phyloP scores from a whole-genome alignment of 2,113 vertebrate species.

The Dermatemys mawii region DNA sequence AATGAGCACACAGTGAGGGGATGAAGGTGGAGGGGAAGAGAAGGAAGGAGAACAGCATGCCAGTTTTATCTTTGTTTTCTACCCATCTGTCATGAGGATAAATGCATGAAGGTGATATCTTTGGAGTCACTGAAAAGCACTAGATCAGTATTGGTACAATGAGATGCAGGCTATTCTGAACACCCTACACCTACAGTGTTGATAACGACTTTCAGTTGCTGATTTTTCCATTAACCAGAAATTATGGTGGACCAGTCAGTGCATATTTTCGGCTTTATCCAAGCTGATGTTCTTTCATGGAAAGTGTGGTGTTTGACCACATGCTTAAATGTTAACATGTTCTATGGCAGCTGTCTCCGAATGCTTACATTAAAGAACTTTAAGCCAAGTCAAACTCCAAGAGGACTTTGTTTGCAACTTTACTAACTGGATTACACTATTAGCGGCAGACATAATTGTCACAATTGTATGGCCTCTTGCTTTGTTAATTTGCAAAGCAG shows the following conservation, averaged over 20 bases:
- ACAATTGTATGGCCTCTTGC: background rate
- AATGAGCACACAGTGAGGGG: background rate
- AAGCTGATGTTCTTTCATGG: slow-evolving; percentile 28
- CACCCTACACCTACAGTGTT: background rate
- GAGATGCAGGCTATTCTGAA: background rate
- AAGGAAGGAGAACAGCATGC: background rate
- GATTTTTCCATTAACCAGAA: slow-evolving; percentile 20
- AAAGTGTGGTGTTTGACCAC: background rate
- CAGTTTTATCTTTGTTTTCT: background rate
- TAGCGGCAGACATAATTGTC: background rate
- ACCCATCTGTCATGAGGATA: background rate
- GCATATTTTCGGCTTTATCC: slow-evolving; percentile 14
- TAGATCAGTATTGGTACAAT: background rate
- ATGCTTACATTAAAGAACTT: slow-evolving; percentile 37
- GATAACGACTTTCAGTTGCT: background rate
- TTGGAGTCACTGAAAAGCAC: background rate
- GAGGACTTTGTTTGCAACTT: background rate
- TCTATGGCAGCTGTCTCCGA: slow-evolving; percentile 23
- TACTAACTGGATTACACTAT: slow-evolving; percentile 44
- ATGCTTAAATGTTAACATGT: slow-evolving; percentile 30
- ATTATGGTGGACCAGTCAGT: background rate
- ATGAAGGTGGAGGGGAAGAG: background rate
- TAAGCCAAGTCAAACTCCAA: slow-evolving; percentile 46
- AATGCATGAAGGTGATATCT: background rate
- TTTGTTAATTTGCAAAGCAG: background rate